Base-by-base conservation (phyloP, 1,140 invertebrate species). In the Contarinia nasturtii region DNA sequence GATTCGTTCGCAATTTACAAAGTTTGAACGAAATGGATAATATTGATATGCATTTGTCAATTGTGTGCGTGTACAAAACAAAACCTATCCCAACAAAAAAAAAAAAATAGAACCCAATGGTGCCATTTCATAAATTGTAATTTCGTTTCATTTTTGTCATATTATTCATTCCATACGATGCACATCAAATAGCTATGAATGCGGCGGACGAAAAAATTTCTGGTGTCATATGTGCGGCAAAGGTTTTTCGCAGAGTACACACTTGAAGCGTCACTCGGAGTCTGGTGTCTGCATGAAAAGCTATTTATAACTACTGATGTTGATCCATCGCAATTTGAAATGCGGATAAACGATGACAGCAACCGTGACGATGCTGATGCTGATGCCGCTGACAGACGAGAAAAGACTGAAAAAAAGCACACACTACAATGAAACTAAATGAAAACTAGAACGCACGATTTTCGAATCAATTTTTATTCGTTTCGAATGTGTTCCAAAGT, bases 121-220 rank as follows among this genome's bases (percentile, higher is more conserved):
- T n/a, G n/a, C n/a, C n/a, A n/a, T n/a, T n/a, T n/a, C n/a, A n/a
- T n/a, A n/a, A n/a, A n/a, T n/a, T n/a, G n/a, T n/a, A 27, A 27
- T 27, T 3, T 27, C 27, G 10, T 27, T 27, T 27, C 27, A 27
- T 27, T 27, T 40, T 40, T 19, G 12, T 15, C n/a, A 3, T 14
- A 19, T 14, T 17, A 19, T 44, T 22, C 14, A 44, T 44, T 44
- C 14, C 19, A 7, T 14, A 21, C 12, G 21, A 7, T 14, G 21
- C 14, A 20, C 10, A 15, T 50, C 7, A 51, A 33, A 45, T 52
- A 64, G 61, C 57, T 68, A 64, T 56, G 67, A 69, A 59, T 69
- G 67, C 59, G 66, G 66, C 52, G 64, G 64, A 53, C 59, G 63
- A 55, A 66, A 66, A 54, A 63, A 67, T 57, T 68, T 68, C 60